Evolutionary conservation across 1,140 invertebrate genomes (phyloP), one percentile per base, ranked within the genome.

Genomic region (Laupala kohalensis): DNA sequence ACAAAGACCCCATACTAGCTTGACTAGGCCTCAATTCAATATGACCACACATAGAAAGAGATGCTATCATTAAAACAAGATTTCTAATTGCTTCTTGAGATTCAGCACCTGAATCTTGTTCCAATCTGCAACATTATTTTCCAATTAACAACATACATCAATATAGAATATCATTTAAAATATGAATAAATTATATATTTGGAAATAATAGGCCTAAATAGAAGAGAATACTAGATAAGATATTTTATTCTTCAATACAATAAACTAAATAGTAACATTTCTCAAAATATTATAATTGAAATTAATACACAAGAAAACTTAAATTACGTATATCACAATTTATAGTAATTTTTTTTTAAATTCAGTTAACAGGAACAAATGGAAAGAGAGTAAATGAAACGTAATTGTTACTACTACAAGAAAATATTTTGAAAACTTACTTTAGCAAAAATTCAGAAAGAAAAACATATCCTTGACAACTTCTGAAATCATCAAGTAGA

Each of bases 391-490:
- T 53, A 53, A 53, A 13, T 2, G 1, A 53, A 53, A 53, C n/a
- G n/a, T n/a, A n/a, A n/a, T n/a, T n/a, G n/a, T n/a, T n/a, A n/a
- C n/a, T n/a, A n/a, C 9, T 53, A 13, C 37, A 24, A 67, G 13
- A 37, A 23, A 37, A 4, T 13, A 4, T 26, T 26, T 9, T 29
- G 23, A 29, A 73, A 27, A 82, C 84, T 86, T 84, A 97, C 94
- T 93, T 96, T 71, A 98, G 83, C 73, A 98, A 84, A 83, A 98
- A 97, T 79, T 98, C 95, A 28, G 92, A 93, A 69, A 99, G 84
- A 81, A 97, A 97, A 67, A 90, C 84, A 83, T 98, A 99, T 74
- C 97, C 97, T 79, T 98, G 93, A 77, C 92, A 94, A 71, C 91
- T 87, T 73, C 92, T 87, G 83, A 99, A 99, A 82, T 99, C 97